Percentiles rank a stretch among this genome's conserved stretches.
These are phyloP conservation scores for Meloidogyne chitwoodi DNA, from an alignment of 1,140 invertebrate genomes.

Conservation along the genomic window DNA sequence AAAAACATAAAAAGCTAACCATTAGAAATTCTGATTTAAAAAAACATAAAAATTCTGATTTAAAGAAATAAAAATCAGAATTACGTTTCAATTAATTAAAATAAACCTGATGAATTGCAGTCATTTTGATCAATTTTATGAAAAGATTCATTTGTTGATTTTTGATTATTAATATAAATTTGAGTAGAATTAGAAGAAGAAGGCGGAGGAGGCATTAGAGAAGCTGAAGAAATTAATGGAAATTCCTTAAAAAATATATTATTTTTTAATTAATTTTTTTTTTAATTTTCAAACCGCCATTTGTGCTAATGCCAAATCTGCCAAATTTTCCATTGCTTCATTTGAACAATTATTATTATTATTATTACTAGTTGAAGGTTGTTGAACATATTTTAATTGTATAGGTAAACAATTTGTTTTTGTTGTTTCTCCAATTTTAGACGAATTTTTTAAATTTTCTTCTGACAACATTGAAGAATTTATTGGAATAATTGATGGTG, in stretches of 20 bases:
- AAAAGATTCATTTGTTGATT: neutral
- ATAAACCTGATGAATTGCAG: neutral
- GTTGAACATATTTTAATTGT: no score
- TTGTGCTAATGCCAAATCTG: neutral
- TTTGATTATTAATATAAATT: neutral
- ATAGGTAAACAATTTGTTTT: no score
- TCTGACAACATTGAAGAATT: no score
- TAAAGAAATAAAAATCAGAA: no score
- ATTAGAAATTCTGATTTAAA: no score
- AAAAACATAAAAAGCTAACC: no score
- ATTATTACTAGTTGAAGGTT: neutral
- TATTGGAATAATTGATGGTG: neutral
- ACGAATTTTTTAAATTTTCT: neutral
- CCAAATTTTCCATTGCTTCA: conserved; percentile 1
- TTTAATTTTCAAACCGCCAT: neutral
- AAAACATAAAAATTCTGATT: no score
- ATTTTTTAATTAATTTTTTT: neutral
- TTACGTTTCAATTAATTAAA: neutral
- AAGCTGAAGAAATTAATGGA: neutral
- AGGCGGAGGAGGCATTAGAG: neutral
- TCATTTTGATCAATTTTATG: neutral
- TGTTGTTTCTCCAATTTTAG: no score
- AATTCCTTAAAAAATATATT: neutral
- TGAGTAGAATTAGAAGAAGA: neutral
- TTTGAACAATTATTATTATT: neutral